phyloP scores from a whole-genome alignment of 2,888 invertebrate genomes.

The Adelognathus sp. region DNA sequence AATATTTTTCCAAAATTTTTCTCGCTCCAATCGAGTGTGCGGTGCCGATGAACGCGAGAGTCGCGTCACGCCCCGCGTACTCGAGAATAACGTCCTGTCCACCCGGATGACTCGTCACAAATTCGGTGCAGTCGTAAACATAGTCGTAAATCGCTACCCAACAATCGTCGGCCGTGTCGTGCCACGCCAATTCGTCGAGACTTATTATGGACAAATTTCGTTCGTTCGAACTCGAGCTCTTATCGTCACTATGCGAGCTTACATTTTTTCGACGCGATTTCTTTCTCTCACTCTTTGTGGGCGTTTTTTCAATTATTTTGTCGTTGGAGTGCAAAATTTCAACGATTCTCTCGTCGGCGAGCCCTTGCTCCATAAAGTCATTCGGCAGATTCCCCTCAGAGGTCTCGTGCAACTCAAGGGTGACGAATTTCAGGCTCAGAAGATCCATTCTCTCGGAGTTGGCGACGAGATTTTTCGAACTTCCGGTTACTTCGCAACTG shows the following conservation, averaged over 20 bases:
- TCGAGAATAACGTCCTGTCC: slow-evolving; percentile 92
- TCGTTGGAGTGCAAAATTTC: not conserved
- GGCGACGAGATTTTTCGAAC: not conserved
- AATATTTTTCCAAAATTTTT: slow-evolving; percentile 86
- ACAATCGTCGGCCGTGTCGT: slow-evolving; percentile 88
- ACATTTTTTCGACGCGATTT: slow-evolving; percentile 8
- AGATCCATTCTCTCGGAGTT: slow-evolving; percentile 47
- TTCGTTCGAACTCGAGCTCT: not conserved
- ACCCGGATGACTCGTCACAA: slow-evolving; percentile 91
- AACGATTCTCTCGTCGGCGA: not conserved
- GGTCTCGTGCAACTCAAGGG: slow-evolving; percentile 40
- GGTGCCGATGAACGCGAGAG: slow-evolving; percentile 90
- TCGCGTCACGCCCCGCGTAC: slow-evolving; percentile 93
- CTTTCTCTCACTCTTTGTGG: slow-evolving; percentile 11
- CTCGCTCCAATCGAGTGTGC: slow-evolving; percentile 88
- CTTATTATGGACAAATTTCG: slow-evolving; percentile 81
- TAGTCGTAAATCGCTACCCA: slow-evolving; percentile 95
- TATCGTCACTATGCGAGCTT: slow-evolving; percentile 7
- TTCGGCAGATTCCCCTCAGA: not conserved
- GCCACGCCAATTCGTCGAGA: slow-evolving; percentile 89
- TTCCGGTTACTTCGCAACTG: slow-evolving; percentile 6
- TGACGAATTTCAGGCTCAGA: slow-evolving; percentile 41
- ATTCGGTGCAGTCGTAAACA: slow-evolving; percentile 91
- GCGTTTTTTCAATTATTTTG: not conserved
- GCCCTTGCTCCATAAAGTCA: not conserved